These are phyloP conservation scores for Labeo rohita DNA, from an alignment of 2,113 vertebrate species.

Conservation along the genomic window DNA sequence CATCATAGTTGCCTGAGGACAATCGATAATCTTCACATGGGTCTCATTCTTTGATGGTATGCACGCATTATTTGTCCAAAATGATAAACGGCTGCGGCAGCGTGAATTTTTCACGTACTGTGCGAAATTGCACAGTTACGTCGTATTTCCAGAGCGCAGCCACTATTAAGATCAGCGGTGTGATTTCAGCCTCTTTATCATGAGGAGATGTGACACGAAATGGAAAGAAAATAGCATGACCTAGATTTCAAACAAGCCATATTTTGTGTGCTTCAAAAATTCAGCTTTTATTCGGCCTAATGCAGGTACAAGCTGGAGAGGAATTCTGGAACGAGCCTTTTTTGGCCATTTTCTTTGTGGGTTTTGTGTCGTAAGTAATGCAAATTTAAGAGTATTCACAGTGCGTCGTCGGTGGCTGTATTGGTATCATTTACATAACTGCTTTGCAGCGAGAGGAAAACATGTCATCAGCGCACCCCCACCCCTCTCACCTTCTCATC, in stretches of 20 bases:
- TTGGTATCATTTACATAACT: constrained; percentile 37
- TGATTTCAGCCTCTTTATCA: background rate
- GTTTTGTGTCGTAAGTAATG: background rate
- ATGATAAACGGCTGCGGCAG: background rate
- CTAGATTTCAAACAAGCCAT: constrained; percentile 1
- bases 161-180: background rate
- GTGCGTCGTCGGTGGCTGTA: background rate
- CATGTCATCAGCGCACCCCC: constrained; percentile 17
- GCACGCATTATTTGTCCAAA: background rate
- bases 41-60: background rate
- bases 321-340: background rate
- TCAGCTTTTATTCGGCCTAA: background rate
- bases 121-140: background rate
- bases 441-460: constrained; percentile 4
- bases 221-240: constrained; percentile 26
- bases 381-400: background rate
- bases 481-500: constrained; percentile 22
- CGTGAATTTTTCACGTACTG: background rate
- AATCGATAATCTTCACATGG: constrained; percentile 11
- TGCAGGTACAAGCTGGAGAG: background rate
- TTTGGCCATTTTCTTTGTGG: constrained; percentile 24
- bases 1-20: background rate
- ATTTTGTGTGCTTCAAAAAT: background rate
- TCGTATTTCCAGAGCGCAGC: background rate
- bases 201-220: background rate